phyloP scores from a whole-genome alignment of 2,797 vertebrate genomes.

The Bufotes viridis region DNA sequence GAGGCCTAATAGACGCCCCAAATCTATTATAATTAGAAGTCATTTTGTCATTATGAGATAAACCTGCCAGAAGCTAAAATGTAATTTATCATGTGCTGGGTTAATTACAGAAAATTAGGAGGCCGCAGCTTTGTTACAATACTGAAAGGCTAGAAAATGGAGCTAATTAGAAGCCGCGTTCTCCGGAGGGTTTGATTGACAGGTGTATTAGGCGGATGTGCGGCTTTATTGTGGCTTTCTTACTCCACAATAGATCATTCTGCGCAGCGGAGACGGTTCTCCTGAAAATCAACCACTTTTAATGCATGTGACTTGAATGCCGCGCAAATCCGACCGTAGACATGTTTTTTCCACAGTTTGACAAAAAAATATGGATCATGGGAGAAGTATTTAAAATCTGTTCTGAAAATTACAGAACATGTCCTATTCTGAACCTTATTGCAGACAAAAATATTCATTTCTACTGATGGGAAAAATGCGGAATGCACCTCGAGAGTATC shows the following conservation, averaged over 20 bases:
- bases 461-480: too few species aligned
- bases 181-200: not conserved
- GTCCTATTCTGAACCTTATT: too few species aligned
- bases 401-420: too few species aligned
- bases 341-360: not conserved
- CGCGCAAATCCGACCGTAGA: not conserved
- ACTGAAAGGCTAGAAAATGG: constrained; percentile 13
- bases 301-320: not conserved
- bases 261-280: not conserved
- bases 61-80: constrained; percentile 13
- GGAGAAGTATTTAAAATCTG: too few species aligned
- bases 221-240: constrained; percentile 10
- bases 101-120: constrained; percentile 8
- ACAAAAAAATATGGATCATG: too few species aligned
- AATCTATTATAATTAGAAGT: not conserved
- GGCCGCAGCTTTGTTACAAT: not conserved
- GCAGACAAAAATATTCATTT: too few species aligned
- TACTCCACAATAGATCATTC: not conserved
- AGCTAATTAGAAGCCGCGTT: constrained; percentile 10
- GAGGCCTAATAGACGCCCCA: not conserved
- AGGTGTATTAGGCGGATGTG: not conserved
- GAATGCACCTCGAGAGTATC: too few species aligned
- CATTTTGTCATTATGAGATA: constrained; percentile 30
- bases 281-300: not conserved
- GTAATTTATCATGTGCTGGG: not conserved